Percentiles rank a stretch among this genome's conserved stretches.
Evolutionary conservation across 2,113 vertebrate species (phyloP).

Genomic region (Albula glossodonta): DNA sequence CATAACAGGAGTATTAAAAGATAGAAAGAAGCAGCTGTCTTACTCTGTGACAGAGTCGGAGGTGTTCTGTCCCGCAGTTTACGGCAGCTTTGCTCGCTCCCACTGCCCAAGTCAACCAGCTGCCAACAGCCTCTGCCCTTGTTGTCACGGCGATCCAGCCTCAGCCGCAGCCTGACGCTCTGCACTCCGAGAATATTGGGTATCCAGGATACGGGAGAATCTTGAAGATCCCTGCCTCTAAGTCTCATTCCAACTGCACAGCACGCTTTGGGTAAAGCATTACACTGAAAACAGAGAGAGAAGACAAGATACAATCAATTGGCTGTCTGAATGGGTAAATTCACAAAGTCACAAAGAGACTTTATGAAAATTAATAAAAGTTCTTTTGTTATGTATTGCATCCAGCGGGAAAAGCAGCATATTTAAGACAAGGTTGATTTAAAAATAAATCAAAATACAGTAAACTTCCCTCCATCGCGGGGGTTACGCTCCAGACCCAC

Average conservation of each 20-base stretch:
- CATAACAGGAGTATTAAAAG: neutral
- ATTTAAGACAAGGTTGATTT: neutral
- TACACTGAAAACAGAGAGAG: conserved; percentile 42
- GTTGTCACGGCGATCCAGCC: conserved; percentile 56
- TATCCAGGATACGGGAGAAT: conserved; percentile 57
- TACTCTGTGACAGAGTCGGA: conserved; percentile 52
- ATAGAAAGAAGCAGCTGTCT: conserved; percentile 13
- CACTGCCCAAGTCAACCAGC: conserved; percentile 55
- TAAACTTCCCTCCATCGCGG: no score
- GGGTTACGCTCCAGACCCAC: no score
- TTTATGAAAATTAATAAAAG: neutral
- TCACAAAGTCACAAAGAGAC: neutral
- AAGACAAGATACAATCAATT: neutral
- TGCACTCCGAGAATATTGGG: conserved; percentile 55
- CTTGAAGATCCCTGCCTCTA: conserved; percentile 50
- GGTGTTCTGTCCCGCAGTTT: conserved; percentile 35
- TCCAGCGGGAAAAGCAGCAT: neutral
- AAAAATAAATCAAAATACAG: no score
- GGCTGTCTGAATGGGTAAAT: neutral
- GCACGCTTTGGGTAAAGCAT: conserved; percentile 39
- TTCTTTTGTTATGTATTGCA: neutral
- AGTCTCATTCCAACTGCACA: conserved; percentile 61
- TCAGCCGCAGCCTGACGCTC: conserved; percentile 62
- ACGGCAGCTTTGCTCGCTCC: conserved; percentile 30
- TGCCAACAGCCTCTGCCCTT: conserved; percentile 61